These are phyloP conservation scores for Corvus cornix DNA, from an alignment of 2,113 vertebrate species.

Conservation along the genomic window DNA sequence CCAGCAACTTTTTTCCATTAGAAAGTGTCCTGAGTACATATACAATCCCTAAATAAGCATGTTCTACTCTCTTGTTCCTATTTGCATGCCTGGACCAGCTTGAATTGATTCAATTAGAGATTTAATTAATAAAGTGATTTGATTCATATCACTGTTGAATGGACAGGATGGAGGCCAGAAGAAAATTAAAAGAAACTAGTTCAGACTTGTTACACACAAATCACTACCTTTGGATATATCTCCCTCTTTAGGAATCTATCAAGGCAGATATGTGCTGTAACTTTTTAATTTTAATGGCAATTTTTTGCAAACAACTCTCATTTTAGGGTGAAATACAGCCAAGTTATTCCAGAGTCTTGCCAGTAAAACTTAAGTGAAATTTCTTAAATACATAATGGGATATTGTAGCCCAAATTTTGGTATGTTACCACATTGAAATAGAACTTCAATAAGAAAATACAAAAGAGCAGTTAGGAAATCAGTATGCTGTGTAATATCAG, in stretches of 20 bases:
- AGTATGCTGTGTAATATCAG: neutral
- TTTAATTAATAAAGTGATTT: neutral
- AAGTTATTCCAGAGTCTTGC: neutral
- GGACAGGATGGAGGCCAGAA: neutral
- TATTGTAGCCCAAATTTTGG: neutral
- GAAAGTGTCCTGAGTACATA: fast-evolving
- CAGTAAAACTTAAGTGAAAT: neutral
- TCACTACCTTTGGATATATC: neutral
- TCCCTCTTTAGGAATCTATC: neutral
- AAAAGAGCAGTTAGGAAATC: neutral
- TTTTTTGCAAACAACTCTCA: neutral
- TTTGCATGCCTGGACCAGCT: neutral
- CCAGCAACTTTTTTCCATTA: neutral
- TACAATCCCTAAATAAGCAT: neutral
- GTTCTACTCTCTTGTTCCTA: neutral
- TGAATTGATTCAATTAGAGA: neutral
- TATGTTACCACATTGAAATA: neutral
- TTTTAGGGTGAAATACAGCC: neutral
- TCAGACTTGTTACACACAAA: neutral
- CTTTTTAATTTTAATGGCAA: neutral
- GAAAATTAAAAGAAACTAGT: neutral
- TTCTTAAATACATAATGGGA: neutral
- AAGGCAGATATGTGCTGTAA: neutral
- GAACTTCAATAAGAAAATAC: neutral
- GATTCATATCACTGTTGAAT: neutral